phyloP scores from a whole-genome alignment of 2,888 invertebrate species.

The Diogma glabrata region DNA sequence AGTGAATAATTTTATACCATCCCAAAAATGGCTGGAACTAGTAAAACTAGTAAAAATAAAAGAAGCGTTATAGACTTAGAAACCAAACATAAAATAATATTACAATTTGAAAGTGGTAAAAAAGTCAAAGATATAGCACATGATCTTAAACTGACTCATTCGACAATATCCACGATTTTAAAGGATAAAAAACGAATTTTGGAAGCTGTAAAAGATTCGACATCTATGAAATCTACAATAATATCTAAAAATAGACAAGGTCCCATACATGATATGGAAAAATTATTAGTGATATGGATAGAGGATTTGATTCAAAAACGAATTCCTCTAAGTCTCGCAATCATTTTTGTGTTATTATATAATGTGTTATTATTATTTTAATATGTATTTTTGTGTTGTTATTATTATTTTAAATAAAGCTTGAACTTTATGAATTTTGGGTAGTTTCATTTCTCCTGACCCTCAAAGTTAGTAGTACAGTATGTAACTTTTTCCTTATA shows the following conservation, averaged over 20 bases:
- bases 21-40: too few relatives aligned
- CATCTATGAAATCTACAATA: slow-evolving; percentile 8
- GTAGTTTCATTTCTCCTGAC: too few relatives aligned
- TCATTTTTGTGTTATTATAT: too few relatives aligned
- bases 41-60: slow-evolving; percentile 2
- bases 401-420: too few relatives aligned
- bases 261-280: slow-evolving; percentile 7
- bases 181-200: slow-evolving; percentile 5
- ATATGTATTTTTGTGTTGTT: too few relatives aligned
- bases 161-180: slow-evolving; percentile 2
- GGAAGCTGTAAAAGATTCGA: slow-evolving; percentile 6
- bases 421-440: too few relatives aligned
- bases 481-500: too few relatives aligned
- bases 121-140: slow-evolving; percentile 6
- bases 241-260: slow-evolving; percentile 5
- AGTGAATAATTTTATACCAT: slow-evolving; percentile 4
- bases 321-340: not conserved
- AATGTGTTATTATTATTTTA: too few relatives aligned
- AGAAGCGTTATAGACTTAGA: slow-evolving; percentile 6
- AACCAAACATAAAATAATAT: slow-evolving; percentile 7
- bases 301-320: not conserved
- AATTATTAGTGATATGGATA: not conserved
- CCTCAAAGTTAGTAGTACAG: too few relatives aligned
- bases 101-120: slow-evolving; percentile 7
- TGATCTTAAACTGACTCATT: not conserved